Evolutionary conservation across 2,113 vertebrate genomes (phyloP).

Genomic region (Tetraodon nigroviridis): DNA sequence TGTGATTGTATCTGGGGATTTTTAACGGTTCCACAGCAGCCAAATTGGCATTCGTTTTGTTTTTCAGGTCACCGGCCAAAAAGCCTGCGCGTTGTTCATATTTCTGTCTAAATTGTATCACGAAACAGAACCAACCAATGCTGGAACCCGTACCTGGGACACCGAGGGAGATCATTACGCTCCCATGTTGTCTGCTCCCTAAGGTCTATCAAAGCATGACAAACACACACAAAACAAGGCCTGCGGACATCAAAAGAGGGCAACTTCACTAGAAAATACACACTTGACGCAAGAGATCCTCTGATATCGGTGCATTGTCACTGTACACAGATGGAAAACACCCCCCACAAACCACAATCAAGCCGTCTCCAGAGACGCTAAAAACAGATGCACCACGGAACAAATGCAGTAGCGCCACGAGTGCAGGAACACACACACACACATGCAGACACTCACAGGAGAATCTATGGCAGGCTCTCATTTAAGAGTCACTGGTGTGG

Average conservation of each 20-base stretch:
- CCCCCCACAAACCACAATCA: constrained; percentile 17
- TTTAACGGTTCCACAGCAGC: constrained; percentile 13
- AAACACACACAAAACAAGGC: constrained; percentile 39
- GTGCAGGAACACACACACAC: constrained; percentile 27
- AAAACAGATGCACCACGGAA: constrained; percentile 61
- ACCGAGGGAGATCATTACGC: constrained; percentile 25
- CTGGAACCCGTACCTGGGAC: constrained; percentile 8
- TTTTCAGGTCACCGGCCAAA: constrained; percentile 34
- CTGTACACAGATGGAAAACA: background rate
- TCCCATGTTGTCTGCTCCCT: constrained; percentile 29
- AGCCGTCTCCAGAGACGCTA: constrained; percentile 49
- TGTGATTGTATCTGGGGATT: constrained; percentile 18
- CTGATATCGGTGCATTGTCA: constrained; percentile 3
- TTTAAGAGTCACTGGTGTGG: constrained; percentile 59
- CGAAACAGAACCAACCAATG: constrained; percentile 2
- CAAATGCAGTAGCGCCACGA: constrained; percentile 59
- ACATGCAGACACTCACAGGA: constrained; percentile 16
- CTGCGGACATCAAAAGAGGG: constrained; percentile 16
- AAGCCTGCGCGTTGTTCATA: background rate
- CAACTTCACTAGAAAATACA: constrained; percentile 14
- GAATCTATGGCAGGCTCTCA: constrained; percentile 45
- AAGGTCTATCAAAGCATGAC: constrained; percentile 30
- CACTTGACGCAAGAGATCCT: constrained; percentile 17
- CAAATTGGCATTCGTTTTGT: constrained; percentile 30
- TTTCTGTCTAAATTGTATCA: constrained; percentile 7